Evolutionary conservation across 2,797 vertebrate genomes (phyloP), one percentile per base, ranked within the genome.

Genomic region (Periophthalmus magnuspinnatus): DNA sequence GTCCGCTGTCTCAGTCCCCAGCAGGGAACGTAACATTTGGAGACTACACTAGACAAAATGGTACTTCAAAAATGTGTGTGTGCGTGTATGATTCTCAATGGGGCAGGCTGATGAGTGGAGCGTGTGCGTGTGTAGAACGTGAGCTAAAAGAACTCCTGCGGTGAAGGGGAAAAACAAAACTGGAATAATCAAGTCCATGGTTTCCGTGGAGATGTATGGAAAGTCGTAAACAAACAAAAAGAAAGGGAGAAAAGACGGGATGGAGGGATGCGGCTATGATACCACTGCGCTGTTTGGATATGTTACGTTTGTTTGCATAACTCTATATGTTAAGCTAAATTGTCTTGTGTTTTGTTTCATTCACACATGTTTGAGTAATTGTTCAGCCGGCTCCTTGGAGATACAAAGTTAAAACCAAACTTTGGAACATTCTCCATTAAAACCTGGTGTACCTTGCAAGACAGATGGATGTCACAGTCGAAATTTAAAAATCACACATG

Each of bases 11-110:
- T 80, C 67, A 69, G 41, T 80, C 75, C 85, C 86, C 89, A 88
- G 88, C 88, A 78, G 88, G 84, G 86, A 85, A 72, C 84, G 86
- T 76, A 22, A 55, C 77, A 76, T 81, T 84, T 74, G 72, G 82
- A 78, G 82, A 75, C 75, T 52, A 45, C 75, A 77, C 86, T 85
- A 85, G 89, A 89, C 82, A 88, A 85, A 90, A 88, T 76, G 77
- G 80, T 87, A 83, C 80, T 67, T 79, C 80, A 79, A 78, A 78
- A 32, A 57, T 66, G 76, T 58, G 63, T 41, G 69, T 38, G 77
- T 41, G 69, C 38, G 77, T 47, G 56, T 32, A 41, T 38, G 52
- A 61, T 21, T 56, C 72, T 65, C 72, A 67, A 73, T 45, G 33
- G 68, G 21, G 57, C 52, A 8, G 74, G 71, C 76, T 75, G 74